Evolutionary conservation across 1,140 invertebrate species (phyloP), one percentile per base, ranked within the genome.

Genomic region (Ridgeia piscesae): DNA sequence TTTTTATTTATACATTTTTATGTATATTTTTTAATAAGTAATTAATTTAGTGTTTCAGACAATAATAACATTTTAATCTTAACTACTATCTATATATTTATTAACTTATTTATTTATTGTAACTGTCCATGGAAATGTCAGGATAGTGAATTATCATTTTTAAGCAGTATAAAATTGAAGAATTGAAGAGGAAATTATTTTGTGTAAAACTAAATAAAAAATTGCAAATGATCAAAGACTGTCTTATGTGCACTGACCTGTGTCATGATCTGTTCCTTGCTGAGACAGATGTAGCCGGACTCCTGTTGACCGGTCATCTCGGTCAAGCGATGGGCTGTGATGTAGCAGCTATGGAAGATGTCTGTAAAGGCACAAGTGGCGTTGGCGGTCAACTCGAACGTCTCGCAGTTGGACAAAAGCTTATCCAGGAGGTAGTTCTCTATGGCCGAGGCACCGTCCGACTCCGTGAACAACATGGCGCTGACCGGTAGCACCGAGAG

Each of bases 341-440:
- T 95, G 93, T 95, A 95, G 58, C 95, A 96, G 92, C 95, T 95
- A 93, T 95, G 95, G 92, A 95, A 96, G 4, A 96, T 94, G 92
- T 96, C 95, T 21, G 95, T 96, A 34, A 96, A 91, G 11, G 95
- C 95, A 50, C 95, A 93, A 2, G 93, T 93, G 6, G 95, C 95
- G 14, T 90, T 50, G 42, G 95, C 95, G 33, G 42, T 91, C 35
- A 95, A 94, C 88, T 94, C 94, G n/a, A 88, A 92, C 34, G 92
- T 93, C n/a, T 94, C 92, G n/a, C 91, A 33, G 42, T 33, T 88
- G n/a, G 33, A 17, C 89, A 95, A 94, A 77, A 96, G 94, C 93
- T 95, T 95, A 92, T 92, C 91, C 48, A 93, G 90, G 9, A 96
- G 93, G 93, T 95, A 96, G 88, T 94, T 93, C 88, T 95, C 95